These are phyloP conservation scores for Hyppa rectilinea DNA, from an alignment of 2,888 invertebrate genomes.

Conservation along the genomic window DNA sequence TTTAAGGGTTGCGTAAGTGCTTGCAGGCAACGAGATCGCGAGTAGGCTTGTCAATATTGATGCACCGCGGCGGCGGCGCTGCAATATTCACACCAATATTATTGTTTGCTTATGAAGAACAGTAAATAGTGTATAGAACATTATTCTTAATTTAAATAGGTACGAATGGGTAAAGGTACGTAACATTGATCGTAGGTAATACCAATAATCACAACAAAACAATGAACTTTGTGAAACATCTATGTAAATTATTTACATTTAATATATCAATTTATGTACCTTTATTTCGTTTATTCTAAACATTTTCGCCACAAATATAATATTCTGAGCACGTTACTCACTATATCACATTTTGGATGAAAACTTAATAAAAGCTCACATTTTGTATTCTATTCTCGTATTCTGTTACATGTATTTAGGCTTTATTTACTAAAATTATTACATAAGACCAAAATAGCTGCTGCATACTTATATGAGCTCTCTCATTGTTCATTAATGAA, in stretches of 20 bases:
- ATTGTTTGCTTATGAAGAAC: no score
- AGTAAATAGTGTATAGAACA: neutral
- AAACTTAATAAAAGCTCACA: constrained; percentile 58
- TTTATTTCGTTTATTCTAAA: constrained; percentile 6
- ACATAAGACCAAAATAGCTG: constrained; percentile 1
- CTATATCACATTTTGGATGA: constrained; percentile 65
- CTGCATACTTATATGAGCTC: neutral
- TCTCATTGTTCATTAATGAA: constrained; percentile 4
- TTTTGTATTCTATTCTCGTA: constrained; percentile 61
- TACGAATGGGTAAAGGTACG: neutral
- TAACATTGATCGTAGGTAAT: neutral
- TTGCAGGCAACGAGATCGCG: neutral
- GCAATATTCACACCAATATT: neutral
- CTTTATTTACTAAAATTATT: constrained; percentile 28
- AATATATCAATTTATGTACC: constrained; percentile 7
- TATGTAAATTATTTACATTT: neutral
- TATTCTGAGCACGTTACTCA: constrained; percentile 44
- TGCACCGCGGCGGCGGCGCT: neutral
- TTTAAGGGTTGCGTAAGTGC: neutral
- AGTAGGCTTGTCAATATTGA: constrained; percentile 7
- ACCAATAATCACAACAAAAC: neutral
- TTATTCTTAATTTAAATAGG: neutral
- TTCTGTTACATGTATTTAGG: constrained; percentile 29
- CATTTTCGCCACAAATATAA: constrained; percentile 27
- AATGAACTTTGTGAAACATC: constrained; percentile 4